Conservation (phyloP, 2,888 invertebrate species). For the Cryptophagus acutangulus region DNA sequence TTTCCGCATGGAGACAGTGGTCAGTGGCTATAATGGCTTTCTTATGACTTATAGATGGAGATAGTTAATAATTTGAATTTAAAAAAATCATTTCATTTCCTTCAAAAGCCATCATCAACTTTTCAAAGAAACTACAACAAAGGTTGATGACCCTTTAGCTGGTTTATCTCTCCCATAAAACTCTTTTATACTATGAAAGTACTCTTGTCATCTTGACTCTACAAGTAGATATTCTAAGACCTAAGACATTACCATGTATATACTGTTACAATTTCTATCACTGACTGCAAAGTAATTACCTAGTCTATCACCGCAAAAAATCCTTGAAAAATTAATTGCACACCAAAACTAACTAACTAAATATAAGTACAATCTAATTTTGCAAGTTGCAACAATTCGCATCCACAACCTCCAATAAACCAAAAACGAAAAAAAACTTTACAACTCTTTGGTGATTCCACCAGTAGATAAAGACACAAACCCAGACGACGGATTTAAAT, state of each 20-base stretch:
- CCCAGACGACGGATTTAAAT: slow-evolving; percentile 17
- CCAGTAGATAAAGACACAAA: slow-evolving; percentile 23
- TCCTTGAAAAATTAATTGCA: slow-evolving; percentile 4
- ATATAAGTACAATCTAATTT: background rate
- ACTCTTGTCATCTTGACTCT: slow-evolving; percentile 17
- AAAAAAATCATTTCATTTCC: too few relatives aligned
- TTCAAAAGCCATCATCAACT: background rate
- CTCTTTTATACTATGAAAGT: slow-evolving; percentile 11
- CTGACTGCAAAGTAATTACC: too few relatives aligned
- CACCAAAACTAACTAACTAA: background rate
- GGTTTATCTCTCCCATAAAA: background rate
- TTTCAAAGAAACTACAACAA: background rate
- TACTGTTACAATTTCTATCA: background rate
- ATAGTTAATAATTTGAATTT: too few relatives aligned
- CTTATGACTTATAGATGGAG: too few relatives aligned
- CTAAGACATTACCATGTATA: too few relatives aligned
- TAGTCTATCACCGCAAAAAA: slow-evolving; percentile 3
- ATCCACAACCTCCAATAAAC: background rate
- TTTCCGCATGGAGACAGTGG: too few relatives aligned
- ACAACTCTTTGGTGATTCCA: slow-evolving; percentile 15
- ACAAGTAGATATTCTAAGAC: too few relatives aligned
- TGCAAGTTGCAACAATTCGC: background rate
- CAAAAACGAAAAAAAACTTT: slow-evolving; percentile 1
- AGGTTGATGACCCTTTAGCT: background rate
- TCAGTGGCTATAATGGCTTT: too few relatives aligned